A percentile compares a stretch with the other conserved stretches of the same genome.
Conservation (phyloP, 2,888 invertebrate species). For the Melieria picta region DNA sequence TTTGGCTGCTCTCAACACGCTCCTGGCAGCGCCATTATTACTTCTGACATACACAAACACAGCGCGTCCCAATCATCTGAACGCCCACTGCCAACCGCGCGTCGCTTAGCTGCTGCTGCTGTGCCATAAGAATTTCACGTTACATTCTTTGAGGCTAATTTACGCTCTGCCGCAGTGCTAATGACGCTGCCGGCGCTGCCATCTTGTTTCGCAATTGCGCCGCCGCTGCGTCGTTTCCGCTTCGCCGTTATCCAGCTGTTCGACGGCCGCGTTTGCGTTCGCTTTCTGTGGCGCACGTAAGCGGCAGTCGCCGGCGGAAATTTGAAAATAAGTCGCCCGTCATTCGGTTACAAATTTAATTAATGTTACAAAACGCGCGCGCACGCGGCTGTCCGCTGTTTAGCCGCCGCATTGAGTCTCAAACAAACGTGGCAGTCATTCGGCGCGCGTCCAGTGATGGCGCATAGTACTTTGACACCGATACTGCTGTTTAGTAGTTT, state of each 20-base stretch:
- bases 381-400: too few relatives aligned
- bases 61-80: background rate
- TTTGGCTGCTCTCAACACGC: conserved; percentile 13
- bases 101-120: background rate
- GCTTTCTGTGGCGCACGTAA: background rate
- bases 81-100: too few relatives aligned
- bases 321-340: conserved; percentile 22
- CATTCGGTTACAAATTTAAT: conserved; percentile 27
- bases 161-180: conserved; percentile 13
- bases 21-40: background rate
- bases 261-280: background rate
- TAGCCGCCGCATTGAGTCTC: too few relatives aligned
- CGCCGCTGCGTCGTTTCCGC: background rate
- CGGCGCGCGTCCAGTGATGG: too few relatives aligned
- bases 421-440: too few relatives aligned
- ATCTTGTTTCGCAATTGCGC: conserved; percentile 1
- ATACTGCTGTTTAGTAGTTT: too few relatives aligned
- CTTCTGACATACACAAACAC: conserved; percentile 8
- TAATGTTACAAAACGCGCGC: conserved; percentile 6
- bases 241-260: background rate
- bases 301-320: conserved; percentile 1
- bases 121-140: conserved; percentile 1
- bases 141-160: conserved; percentile 13
- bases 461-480: too few relatives aligned
- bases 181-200: conserved; percentile 20